Base-by-base conservation (phyloP, 2,113 vertebrate species). In the Polyodon spathula region DNA sequence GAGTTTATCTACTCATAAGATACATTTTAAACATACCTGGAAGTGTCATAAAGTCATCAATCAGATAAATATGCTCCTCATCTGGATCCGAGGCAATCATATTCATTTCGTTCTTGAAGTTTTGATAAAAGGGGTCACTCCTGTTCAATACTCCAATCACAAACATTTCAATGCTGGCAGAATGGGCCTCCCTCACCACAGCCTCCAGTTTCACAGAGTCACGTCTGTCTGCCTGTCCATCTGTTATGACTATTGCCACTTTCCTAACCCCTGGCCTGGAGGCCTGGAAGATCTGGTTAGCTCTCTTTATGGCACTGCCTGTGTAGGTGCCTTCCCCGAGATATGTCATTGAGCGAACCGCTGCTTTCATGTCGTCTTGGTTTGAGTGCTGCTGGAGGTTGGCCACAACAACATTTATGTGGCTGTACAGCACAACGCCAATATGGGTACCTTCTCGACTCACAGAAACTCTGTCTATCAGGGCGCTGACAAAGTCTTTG, bases 371-470 rank as follows among this genome's bases (percentile, higher is more conserved):
- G 7, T 68, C 11, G 0, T 85, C 80, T 59, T 74, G 85, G 71
- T 62, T 77, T 2, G 62, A 61, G 64, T 77, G 81, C 54, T 88
- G 80, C 59, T 78, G 74, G 60, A 95, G 68, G 41, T 79, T 76
- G 8, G 82, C 78, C 58, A 93, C 88, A 59, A 79, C 68, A 40
- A 78, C 67, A 58, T 84, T 76, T 43, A 78, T 55, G n/a, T 86
- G 88, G 76, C 92, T 93, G 66, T 88, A 95, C 62, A 91, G 90
- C 64, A 93, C 88, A 41, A 93, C 73, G 0, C 90, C 92, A 0
- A 91, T 52, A 6, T 75, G 86, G 0, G 71, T 70, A 0, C 79
- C 76, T n/a, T 79, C 59, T 0, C 64, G 63, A 67, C 76, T 81
- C 53, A 84, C 71, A 0, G 71, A 62, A 48, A 92, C 4, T 2